Conservation (phyloP, 2,888 invertebrate genomes). For the Volucella zonaria region DNA sequence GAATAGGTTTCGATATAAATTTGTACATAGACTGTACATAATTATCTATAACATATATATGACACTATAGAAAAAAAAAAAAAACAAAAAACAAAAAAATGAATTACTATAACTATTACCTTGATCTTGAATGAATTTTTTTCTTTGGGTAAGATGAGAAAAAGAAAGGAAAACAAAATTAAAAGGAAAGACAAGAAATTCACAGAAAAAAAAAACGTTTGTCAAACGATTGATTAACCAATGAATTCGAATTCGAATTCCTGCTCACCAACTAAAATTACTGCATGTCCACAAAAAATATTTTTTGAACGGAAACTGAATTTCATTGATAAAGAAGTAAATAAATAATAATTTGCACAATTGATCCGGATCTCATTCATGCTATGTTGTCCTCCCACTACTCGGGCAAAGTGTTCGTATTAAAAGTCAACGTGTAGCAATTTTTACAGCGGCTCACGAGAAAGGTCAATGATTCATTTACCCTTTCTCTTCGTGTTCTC, state of each 20-base stretch:
- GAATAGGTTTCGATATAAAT: conserved; percentile 50
- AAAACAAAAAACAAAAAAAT: conserved; percentile 32
- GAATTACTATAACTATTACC: conserved; percentile 47
- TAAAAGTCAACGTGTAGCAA: conserved; percentile 37
- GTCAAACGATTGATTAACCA: conserved; percentile 64
- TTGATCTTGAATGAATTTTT: conserved; percentile 55
- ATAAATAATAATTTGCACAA: conserved; percentile 3
- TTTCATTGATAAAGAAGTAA: conserved; percentile 45
- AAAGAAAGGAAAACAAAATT: too few species aligned
- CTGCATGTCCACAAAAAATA: not conserved
- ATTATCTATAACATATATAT: conserved; percentile 14
- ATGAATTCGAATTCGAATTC: not conserved
- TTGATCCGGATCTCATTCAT: conserved; percentile 40
- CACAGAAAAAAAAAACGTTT: conserved; percentile 13
- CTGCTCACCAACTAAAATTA: too few species aligned
- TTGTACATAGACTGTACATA: conserved; percentile 40
- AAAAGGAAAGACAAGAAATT: not conserved
- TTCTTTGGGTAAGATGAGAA: not conserved
- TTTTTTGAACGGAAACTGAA: conserved; percentile 31
- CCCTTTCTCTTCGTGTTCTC: conserved; percentile 51
- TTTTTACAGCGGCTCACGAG: conserved; percentile 43
- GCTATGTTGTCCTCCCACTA: conserved; percentile 19
- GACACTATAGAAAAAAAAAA: conserved; percentile 17
- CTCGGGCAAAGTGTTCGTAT: not conserved
- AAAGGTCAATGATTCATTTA: conserved; percentile 69